Evolutionary conservation across 1,140 invertebrate genomes (phyloP).

Genomic region (Trachymyrmex septentrionalis): DNA sequence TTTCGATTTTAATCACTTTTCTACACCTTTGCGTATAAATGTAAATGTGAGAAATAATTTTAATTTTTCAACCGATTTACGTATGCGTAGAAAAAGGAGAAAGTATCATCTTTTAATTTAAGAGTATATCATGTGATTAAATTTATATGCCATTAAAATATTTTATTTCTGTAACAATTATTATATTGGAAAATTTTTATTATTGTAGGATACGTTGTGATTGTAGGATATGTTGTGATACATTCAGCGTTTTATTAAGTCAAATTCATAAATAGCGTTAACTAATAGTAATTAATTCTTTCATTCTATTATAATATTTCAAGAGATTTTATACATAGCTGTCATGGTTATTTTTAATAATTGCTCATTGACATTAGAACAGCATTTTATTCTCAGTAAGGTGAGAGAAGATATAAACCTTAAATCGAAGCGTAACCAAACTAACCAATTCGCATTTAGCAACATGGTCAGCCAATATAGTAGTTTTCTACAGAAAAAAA

Average conservation of each 20-base stretch:
- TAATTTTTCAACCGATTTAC: constrained; percentile 32
- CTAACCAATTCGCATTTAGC: constrained; percentile 50
- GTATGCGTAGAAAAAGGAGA: not conserved
- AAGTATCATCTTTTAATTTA: constrained; percentile 32
- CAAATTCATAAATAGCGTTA: not conserved
- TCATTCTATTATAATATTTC: not conserved
- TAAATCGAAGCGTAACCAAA: constrained; percentile 50
- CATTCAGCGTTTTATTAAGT: not conserved
- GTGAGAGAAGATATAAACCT: constrained; percentile 58
- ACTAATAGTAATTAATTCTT: not conserved
- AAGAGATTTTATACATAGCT: not conserved
- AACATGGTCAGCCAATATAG: constrained; percentile 43
- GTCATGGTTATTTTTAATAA: not conserved
- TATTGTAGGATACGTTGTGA: too few species aligned
- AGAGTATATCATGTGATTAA: not conserved
- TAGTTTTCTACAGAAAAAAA: constrained; percentile 33
- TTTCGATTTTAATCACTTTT: constrained; percentile 58
- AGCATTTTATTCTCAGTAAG: constrained; percentile 15
- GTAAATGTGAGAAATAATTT: constrained; percentile 48
- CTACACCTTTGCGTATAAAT: not conserved
- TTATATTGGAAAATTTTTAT: constrained; percentile 18
- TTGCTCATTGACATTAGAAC: not conserved
- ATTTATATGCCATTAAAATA: constrained; percentile 28
- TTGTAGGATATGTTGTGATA: too few species aligned
- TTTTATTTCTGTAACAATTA: constrained; percentile 4